phyloP scores from a whole-genome alignment of 2,797 vertebrate genomes.

The Naso thynnoides region DNA sequence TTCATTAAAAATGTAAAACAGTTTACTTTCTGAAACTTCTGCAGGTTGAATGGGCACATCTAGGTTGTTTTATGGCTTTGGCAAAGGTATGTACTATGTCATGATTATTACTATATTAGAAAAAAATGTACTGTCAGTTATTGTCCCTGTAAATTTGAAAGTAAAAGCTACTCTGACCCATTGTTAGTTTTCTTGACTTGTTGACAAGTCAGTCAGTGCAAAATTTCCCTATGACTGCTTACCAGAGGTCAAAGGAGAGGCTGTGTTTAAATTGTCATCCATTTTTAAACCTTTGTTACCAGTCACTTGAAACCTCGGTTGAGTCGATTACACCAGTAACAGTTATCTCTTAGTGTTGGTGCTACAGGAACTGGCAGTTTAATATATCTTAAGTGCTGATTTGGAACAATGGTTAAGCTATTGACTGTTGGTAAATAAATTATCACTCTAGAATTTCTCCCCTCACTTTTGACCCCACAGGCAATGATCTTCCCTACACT shows the following conservation, averaged over 20 bases:
- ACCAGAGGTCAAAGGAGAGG: not conserved
- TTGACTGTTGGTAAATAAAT: slow-evolving; percentile 23
- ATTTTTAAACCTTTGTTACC: slow-evolving; percentile 2
- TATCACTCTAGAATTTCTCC: not conserved
- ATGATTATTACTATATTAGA: not conserved
- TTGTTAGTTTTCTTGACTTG: not conserved
- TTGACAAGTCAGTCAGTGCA: not conserved
- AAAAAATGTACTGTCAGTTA: not conserved
- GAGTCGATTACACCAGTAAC: not conserved
- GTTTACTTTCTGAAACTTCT: not conserved
- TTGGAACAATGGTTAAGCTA: slow-evolving; percentile 5
- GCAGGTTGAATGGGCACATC: not conserved
- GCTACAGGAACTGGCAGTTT: not conserved
- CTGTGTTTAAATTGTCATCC: slow-evolving; percentile 2
- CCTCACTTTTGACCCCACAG: slow-evolving; percentile 1
- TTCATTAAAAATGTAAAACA: not conserved
- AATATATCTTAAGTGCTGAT: not conserved
- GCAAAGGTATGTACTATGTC: not conserved
- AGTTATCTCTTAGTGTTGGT: not conserved
- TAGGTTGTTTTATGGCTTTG: too few relatives aligned
- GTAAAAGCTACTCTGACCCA: not conserved
- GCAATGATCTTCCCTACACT: not conserved
- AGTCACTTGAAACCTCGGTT: slow-evolving; percentile 2
- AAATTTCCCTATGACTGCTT: not conserved
- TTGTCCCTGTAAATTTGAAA: not conserved